Conservation (phyloP, 2,888 invertebrate species). For the Mechanitis messenoides region DNA sequence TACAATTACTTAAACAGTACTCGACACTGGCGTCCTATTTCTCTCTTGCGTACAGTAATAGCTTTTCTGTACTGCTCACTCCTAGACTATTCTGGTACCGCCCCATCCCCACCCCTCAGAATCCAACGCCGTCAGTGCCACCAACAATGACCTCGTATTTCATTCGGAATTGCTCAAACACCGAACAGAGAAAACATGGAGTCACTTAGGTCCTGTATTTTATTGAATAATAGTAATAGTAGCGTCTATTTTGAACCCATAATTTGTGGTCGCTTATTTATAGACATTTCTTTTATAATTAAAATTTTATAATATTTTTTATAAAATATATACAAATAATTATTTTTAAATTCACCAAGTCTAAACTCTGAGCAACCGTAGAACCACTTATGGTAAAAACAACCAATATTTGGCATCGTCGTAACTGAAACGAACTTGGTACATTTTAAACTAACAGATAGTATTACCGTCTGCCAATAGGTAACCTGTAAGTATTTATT, state of each 20-base stretch:
- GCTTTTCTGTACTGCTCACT: constrained; percentile 54
- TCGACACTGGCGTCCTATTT: constrained; percentile 69
- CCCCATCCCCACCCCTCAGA: constrained; percentile 47
- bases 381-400: constrained; percentile 7
- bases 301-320: too few species aligned
- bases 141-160: constrained; percentile 77
- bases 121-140: constrained; percentile 67
- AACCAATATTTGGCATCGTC: constrained; percentile 7
- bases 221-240: constrained; percentile 24
- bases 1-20: constrained; percentile 71
- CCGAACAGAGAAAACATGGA: constrained; percentile 68
- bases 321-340: too few species aligned
- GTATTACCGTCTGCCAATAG: constrained; percentile 17
- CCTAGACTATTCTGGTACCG: constrained; percentile 40
- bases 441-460: constrained; percentile 11
- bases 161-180: constrained; percentile 74
- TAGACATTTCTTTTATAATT: too few species aligned
- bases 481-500: constrained; percentile 17
- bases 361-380: background rate
- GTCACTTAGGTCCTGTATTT: constrained; percentile 40
- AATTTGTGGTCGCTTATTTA: background rate
- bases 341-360: background rate
- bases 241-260: constrained; percentile 7
- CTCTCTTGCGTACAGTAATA: constrained; percentile 72
- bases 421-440: constrained; percentile 10